These are phyloP conservation scores for Tachuris rubrigastra DNA, from an alignment of 2,113 vertebrate genomes.

Conservation along the genomic window DNA sequence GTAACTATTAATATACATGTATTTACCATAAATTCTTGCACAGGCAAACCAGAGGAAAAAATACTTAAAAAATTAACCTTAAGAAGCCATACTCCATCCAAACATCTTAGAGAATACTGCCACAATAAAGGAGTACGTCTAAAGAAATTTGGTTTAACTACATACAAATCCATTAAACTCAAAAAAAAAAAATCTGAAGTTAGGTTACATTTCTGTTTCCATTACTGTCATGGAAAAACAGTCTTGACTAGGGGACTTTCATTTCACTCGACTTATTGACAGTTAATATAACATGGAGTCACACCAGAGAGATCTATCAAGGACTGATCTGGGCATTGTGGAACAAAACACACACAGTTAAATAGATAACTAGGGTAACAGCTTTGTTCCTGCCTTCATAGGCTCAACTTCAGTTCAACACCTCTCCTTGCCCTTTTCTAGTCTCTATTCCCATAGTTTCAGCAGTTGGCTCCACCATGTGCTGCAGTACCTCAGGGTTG, in stretches of 20 bases:
- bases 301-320: too few relatives aligned
- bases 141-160: not conserved
- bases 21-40: not conserved
- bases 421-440: not conserved
- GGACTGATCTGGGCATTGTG: accelerated
- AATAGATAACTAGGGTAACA: not conserved
- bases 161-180: not conserved
- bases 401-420: not conserved
- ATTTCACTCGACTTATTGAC: not conserved
- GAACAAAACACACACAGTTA: not conserved
- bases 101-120: not conserved
- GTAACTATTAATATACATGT: not conserved
- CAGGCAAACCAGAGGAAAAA: not conserved
- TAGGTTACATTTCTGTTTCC: not conserved
- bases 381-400: not conserved
- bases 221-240: not conserved
- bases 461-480: not conserved
- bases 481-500: accelerated
- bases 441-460: not conserved
- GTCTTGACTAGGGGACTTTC: not conserved
- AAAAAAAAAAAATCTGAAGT: not conserved
- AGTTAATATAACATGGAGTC: not conserved
- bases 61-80: not conserved
- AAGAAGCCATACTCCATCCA: not conserved
- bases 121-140: not conserved